Evolutionary conservation across 2,888 invertebrate genomes (phyloP).

Genomic region (Catocala nupta): DNA sequence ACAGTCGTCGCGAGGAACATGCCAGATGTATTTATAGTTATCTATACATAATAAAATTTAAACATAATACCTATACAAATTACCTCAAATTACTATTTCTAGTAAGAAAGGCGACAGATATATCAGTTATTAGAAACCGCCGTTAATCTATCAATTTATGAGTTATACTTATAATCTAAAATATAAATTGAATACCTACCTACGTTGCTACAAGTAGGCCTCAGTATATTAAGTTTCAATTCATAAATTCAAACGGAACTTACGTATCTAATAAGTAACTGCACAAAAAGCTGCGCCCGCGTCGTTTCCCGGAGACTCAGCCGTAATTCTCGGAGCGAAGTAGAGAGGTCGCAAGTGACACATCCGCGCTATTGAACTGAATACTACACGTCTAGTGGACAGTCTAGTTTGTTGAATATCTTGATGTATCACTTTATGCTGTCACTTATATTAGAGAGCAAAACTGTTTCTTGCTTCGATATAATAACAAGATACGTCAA

Average conservation of each 20-base stretch:
- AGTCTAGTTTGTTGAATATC: slow-evolving; percentile 9
- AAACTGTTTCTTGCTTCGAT: no score
- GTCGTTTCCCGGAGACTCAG: slow-evolving; percentile 26
- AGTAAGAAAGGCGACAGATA: no score
- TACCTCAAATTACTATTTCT: no score
- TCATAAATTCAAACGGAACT: slow-evolving; percentile 16
- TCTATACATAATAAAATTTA: no score
- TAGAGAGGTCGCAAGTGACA: slow-evolving; percentile 30
- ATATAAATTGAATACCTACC: no score
- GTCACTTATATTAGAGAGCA: background rate
- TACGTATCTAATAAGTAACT: background rate
- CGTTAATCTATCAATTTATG: no score
- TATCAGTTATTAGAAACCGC: no score
- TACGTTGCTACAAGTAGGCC: background rate
- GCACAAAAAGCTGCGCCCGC: slow-evolving; percentile 18
- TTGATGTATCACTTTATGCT: slow-evolving; percentile 21
- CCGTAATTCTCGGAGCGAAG: slow-evolving; percentile 32
- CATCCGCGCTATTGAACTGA: slow-evolving; percentile 44
- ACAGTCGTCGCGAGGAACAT: no score
- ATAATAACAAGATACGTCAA: no score
- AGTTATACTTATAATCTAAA: no score
- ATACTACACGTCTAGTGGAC: slow-evolving; percentile 21
- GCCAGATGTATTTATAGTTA: no score
- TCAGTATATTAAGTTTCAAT: slow-evolving; percentile 2
- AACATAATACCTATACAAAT: no score